These are phyloP conservation scores for Brachirus orientalis DNA, from an alignment of 2,113 vertebrate species.

Conservation along the genomic window DNA sequence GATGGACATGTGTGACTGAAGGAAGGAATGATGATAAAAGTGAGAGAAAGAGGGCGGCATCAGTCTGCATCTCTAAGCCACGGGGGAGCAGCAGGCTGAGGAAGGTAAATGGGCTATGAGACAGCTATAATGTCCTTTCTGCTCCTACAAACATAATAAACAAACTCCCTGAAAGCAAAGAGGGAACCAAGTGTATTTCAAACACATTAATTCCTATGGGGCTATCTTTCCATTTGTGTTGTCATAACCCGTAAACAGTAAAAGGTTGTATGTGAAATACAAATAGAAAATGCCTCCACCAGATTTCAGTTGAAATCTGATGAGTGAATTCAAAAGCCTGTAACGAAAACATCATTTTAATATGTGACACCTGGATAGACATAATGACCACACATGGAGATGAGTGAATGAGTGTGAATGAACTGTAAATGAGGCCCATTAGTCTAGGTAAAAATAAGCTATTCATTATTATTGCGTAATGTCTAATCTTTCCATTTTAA, in stretches of 20 bases:
- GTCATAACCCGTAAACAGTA: constrained; percentile 39
- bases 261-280: constrained; percentile 25
- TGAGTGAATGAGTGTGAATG: no score
- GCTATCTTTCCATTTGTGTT: constrained; percentile 36
- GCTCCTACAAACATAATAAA: constrained; percentile 51
- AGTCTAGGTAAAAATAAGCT: background rate
- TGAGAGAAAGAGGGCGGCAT: constrained; percentile 27
- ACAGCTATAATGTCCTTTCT: constrained; percentile 66
- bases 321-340: background rate
- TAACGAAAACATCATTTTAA: background rate
- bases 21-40: constrained; percentile 30
- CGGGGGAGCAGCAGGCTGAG: constrained; percentile 54
- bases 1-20: constrained; percentile 30
- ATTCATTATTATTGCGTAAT: background rate
- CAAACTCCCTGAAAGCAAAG: constrained; percentile 45
- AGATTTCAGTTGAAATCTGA: background rate
- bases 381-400: no score
- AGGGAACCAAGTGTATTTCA: constrained; percentile 37
- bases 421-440: no score
- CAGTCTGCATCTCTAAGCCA: constrained; percentile 47
- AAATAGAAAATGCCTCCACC: constrained; percentile 7
- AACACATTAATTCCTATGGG: constrained; percentile 49
- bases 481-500: no score
- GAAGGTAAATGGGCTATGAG: constrained; percentile 69
- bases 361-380: background rate